Conservation (phyloP, 1,140 invertebrate species). For the Venturia canescens region DNA sequence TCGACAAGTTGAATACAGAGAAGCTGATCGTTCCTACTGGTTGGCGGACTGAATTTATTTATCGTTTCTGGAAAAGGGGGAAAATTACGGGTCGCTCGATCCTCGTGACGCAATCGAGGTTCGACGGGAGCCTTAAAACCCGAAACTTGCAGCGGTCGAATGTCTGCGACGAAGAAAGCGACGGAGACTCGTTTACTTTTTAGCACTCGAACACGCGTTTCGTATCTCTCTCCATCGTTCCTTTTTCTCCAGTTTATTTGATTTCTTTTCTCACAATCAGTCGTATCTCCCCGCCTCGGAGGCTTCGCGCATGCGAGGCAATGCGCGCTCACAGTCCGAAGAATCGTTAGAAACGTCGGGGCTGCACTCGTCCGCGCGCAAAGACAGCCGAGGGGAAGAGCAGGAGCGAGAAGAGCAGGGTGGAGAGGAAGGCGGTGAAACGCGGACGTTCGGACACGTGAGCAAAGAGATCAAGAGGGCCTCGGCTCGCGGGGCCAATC, state of each 20-base stretch:
- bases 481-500: constrained; percentile 28
- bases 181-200: not conserved
- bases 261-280: constrained; percentile 14
- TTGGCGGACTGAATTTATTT: too few relatives aligned
- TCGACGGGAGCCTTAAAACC: too few relatives aligned
- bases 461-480: constrained; percentile 19
- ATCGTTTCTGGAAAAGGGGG: too few relatives aligned
- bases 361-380: not conserved
- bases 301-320: not conserved
- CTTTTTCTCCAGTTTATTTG: constrained; percentile 14
- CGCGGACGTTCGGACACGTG: constrained; percentile 25
- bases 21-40: not conserved
- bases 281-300: constrained; percentile 32
- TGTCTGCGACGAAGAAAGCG: too few relatives aligned
- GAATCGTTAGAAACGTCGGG: not conserved
- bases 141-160: too few relatives aligned
- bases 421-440: not conserved
- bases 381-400: not conserved
- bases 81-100: too few relatives aligned
- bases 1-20: not conserved
- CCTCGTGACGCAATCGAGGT: too few relatives aligned
- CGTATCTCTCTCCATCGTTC: not conserved
- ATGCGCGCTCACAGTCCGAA: not conserved
- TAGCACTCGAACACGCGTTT: not conserved
- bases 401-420: not conserved